Percentiles rank a stretch among this genome's conserved stretches.
Evolutionary conservation across 1,140 invertebrate genomes (phyloP).

Genomic region (Sinonovacula constricta): DNA sequence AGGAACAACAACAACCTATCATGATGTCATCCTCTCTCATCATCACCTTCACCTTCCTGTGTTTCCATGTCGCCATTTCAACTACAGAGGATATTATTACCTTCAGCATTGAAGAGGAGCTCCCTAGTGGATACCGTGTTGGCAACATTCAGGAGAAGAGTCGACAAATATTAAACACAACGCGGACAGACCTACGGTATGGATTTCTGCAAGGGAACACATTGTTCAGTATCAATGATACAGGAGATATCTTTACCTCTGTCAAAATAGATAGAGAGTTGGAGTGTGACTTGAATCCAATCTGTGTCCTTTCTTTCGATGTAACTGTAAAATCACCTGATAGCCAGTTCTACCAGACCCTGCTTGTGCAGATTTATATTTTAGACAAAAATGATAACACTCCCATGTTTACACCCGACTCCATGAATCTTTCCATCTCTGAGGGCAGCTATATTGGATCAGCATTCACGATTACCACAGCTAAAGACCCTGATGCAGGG

Average conservation of each 20-base stretch:
- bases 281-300: conserved; percentile 16
- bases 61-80: background rate
- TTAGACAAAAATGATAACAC: conserved; percentile 74
- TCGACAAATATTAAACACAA: conserved; percentile 2
- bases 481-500: conserved; percentile 70
- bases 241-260: conserved; percentile 34
- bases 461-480: conserved; percentile 60
- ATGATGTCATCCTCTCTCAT: conserved; percentile 7
- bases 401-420: conserved; percentile 64
- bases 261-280: conserved; percentile 38
- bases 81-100: background rate
- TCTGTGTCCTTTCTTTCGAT: conserved; percentile 31
- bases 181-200: background rate
- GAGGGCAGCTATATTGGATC: conserved; percentile 63
- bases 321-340: conserved; percentile 37
- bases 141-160: conserved; percentile 29
- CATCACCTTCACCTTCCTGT: conserved; percentile 7
- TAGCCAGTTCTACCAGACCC: conserved; percentile 9
- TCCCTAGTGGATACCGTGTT: conserved; percentile 25
- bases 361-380: conserved; percentile 56
- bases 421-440: conserved; percentile 59
- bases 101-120: conserved; percentile 31
- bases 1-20: background rate
- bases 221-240: conserved; percentile 43
- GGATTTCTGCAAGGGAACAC: conserved; percentile 7